A percentile compares a stretch with the other conserved stretches of the same genome.
Conservation (phyloP, 2,888 invertebrate species). For the Lydus trimaculatus region DNA sequence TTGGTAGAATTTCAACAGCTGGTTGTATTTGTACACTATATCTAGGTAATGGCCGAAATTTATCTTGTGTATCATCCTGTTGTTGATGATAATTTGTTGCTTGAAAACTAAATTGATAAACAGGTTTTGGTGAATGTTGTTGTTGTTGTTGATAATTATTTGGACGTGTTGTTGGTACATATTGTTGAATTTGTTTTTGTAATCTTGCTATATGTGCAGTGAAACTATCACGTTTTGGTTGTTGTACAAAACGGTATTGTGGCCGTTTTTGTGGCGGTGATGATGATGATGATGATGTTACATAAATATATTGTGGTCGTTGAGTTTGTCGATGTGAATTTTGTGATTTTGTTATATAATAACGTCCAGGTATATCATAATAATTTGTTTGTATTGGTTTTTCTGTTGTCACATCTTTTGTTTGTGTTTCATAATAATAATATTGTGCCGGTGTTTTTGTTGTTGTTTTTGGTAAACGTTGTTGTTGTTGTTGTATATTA, state of each 20-base stretch:
- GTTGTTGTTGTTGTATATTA: too few species aligned
- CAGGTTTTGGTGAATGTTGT: conserved; percentile 62
- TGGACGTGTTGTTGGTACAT: conserved; percentile 67
- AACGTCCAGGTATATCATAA: conserved; percentile 42
- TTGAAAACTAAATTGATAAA: conserved; percentile 79
- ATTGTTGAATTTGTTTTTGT: conserved; percentile 69
- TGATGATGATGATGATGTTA: conserved; percentile 45
- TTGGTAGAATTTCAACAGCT: conserved; percentile 55
- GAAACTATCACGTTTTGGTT: conserved; percentile 64
- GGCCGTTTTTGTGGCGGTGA: conserved; percentile 49
- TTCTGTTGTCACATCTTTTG: conserved; percentile 38
- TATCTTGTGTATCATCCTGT: conserved; percentile 39
- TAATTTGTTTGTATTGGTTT: conserved; percentile 33
- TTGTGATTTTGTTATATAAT: conserved; percentile 41
- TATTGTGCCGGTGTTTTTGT: conserved; percentile 66
- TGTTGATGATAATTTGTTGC: conserved; percentile 63
- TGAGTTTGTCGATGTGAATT: conserved; percentile 30
- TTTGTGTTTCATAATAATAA: conserved; percentile 72
- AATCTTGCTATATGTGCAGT: conserved; percentile 72
- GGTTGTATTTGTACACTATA: conserved; percentile 59
- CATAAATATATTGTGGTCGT: conserved; percentile 50
- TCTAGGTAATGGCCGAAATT: conserved; percentile 50
- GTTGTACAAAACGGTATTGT: conserved; percentile 45
- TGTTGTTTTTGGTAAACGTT: conserved; percentile 29
- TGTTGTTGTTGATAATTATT: conserved; percentile 35